Evolutionary conservation across 2,113 vertebrate species (phyloP).

Genomic region (Esox niger): DNA sequence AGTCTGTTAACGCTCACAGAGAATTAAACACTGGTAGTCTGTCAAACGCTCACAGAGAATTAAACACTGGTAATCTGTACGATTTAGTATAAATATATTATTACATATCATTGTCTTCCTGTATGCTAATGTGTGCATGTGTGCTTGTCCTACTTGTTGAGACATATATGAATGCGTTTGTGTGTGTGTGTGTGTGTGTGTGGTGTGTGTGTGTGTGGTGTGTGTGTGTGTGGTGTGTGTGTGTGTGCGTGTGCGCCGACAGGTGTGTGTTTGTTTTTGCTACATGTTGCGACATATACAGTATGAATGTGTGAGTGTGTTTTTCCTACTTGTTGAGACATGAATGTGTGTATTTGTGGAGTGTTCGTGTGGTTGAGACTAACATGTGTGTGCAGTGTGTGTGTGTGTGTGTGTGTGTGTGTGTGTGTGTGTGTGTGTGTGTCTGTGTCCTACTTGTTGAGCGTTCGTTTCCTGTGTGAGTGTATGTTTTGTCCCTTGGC

Average conservation of each 20-base stretch:
- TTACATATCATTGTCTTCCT: too few relatives aligned
- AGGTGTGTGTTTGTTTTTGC: too few relatives aligned
- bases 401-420: background rate
- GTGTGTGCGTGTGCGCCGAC: too few relatives aligned
- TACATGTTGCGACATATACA: background rate
- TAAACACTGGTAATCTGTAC: too few relatives aligned
- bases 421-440: slow-evolving; percentile 66
- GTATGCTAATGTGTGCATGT: background rate
- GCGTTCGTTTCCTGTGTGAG: background rate
- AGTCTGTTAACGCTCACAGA: too few relatives aligned
- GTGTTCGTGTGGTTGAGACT: too few relatives aligned
- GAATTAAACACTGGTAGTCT: too few relatives aligned
- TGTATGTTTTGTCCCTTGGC: slow-evolving; percentile 38
- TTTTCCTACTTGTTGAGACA: too few relatives aligned
- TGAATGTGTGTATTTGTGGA: too few relatives aligned
- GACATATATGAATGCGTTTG: slow-evolving; percentile 83
- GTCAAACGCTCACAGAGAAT: too few relatives aligned
- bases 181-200: background rate
- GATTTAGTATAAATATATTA: too few relatives aligned
- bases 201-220: background rate
- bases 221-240: slow-evolving; percentile 6
- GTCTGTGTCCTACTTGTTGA: background rate
- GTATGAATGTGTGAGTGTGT: background rate
- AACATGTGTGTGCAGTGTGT: too few relatives aligned
- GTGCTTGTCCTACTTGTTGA: slow-evolving; percentile 83